These are phyloP conservation scores for Incurvaria masculella DNA, from an alignment of 2,888 invertebrate species.

Conservation along the genomic window DNA sequence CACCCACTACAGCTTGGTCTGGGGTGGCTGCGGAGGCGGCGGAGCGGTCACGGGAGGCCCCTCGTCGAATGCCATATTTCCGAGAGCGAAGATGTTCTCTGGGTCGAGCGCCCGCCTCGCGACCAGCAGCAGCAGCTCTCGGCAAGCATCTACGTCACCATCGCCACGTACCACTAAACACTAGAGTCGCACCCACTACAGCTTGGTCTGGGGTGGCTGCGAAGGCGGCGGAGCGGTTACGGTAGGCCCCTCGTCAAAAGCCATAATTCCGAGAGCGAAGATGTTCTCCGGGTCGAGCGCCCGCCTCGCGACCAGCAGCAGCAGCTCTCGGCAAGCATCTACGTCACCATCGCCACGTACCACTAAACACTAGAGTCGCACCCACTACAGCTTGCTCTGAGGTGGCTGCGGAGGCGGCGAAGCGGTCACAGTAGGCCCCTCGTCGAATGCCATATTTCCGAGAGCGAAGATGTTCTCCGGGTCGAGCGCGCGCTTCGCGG, in stretches of 20 bases:
- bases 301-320: slow-evolving; percentile 79
- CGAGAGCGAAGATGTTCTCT: slow-evolving; percentile 87
- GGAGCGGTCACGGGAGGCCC: neutral
- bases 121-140: slow-evolving; percentile 72
- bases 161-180: slow-evolving; percentile 82
- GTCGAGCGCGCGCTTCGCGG: slow-evolving; percentile 85
- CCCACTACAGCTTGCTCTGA: slow-evolving; percentile 41
- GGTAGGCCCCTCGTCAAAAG: slow-evolving; percentile 26
- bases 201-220: too few species aligned
- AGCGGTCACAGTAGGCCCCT: slow-evolving; percentile 12
- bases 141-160: slow-evolving; percentile 82
- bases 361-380: too few species aligned
- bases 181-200: too few species aligned
- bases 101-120: slow-evolving; percentile 90
- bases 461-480: slow-evolving; percentile 93
- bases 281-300: slow-evolving; percentile 93
- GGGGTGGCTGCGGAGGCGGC: too few species aligned
- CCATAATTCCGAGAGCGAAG: slow-evolving; percentile 82
- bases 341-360: slow-evolving; percentile 81
- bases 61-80: slow-evolving; percentile 60
- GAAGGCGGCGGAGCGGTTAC: neutral
- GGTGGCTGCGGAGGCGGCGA: neutral
- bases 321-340: slow-evolving; percentile 70
- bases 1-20: too few species aligned
- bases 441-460: slow-evolving; percentile 63